Evolutionary conservation across 92 coral and sea anemone genomes (phyloP), one percentile per base, ranked within the genome.

Genomic region (Micromussa lordhowensis): DNA sequence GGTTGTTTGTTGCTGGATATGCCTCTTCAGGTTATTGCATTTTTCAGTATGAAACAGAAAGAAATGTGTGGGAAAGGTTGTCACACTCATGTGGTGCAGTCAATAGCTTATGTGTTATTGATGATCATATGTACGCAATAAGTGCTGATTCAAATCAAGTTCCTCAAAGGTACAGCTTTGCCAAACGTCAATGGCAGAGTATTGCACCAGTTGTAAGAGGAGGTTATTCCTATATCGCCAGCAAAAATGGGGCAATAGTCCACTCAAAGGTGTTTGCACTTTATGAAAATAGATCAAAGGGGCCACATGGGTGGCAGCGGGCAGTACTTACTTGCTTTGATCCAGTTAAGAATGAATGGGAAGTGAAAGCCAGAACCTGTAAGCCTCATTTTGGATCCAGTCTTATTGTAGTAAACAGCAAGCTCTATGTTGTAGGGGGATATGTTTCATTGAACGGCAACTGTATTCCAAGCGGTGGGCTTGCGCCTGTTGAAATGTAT

Each of bases 271-370:
- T 40, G 48, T 40, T 40, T 40, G 48, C 7, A 40, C 48, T 40
- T 2, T 40, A 40, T 40, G 48, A 40, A 40, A 40, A 40, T 3
- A 40, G 8, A 3, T 4, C 9, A 40, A 2, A 6, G 48, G 4
- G 1, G 16, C 21, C 17, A 13, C 13, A 18, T 0, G 16, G 2
- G 17, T 13, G 1, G 0, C 0, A 5, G 0, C 16, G 2, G 1
- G 59, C 59, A 13, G 21, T 13, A 1, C 21, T 54, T 3, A 13
- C 12, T 54, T 54, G 19, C 14, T 54, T 54, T 54, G 59, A 54
- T 17, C 59, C 59, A 54, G 59, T 54, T 1, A 9, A 54, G 59
- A 54, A 54, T 54, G 59, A 54, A 54, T 54, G 59, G 59, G 2
- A 54, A 17, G 59, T 54, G 19, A 54, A 54, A 54, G 59, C 59